Evolutionary conservation across 2,113 vertebrate genomes (phyloP), one percentile per base, ranked within the genome.

Genomic region (Cinclus cinclus): DNA sequence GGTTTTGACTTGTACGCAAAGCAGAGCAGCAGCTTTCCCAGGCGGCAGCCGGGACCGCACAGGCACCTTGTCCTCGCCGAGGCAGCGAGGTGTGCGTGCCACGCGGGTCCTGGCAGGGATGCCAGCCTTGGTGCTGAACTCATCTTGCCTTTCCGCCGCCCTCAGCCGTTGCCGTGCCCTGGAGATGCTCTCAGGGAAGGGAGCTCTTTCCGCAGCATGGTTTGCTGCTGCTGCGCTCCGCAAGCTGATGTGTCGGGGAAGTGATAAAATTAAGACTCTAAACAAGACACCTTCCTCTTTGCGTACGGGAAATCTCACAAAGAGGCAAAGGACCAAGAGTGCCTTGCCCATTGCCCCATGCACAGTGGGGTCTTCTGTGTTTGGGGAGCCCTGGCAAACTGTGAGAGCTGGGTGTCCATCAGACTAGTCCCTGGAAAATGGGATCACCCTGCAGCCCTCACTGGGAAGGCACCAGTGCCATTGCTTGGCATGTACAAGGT

Each of bases 21-120:
- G 70, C 95, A 90, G 90, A 96, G 90, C 95, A 47, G 94, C 84
- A 47, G 87, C 65, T 91, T 35, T 23, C 70, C 13, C 58, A 18
- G 75, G 23, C 6, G 0, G 89, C 62, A 69, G 91, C 77, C 1
- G 1, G 83, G 50, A 50, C 64, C 27, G 46, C 81, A 39, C 42
- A 10, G 91, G 77, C 91, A 42, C 13, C 50, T 46, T 0, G 28
- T 59, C 39, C 88, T 4, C 4, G 25, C 42, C 14, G 42, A 47
- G 15, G 25, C 82, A n/a, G 87, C 4, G 0, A 4, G 1, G 39
- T 1, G 67, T 9, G 49, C 0, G n/a, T 1, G 1, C 77, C 3
- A 1, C 0, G 1, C 4, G 13, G 55, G 33, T 53, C 53, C 91
- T 18, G 42, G 22, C 7, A 8, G 64, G 0, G 15, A 50, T 92